Evolutionary conservation across 2,797 vertebrate species (phyloP).

Genomic region (Gambelia wislizenii): DNA sequence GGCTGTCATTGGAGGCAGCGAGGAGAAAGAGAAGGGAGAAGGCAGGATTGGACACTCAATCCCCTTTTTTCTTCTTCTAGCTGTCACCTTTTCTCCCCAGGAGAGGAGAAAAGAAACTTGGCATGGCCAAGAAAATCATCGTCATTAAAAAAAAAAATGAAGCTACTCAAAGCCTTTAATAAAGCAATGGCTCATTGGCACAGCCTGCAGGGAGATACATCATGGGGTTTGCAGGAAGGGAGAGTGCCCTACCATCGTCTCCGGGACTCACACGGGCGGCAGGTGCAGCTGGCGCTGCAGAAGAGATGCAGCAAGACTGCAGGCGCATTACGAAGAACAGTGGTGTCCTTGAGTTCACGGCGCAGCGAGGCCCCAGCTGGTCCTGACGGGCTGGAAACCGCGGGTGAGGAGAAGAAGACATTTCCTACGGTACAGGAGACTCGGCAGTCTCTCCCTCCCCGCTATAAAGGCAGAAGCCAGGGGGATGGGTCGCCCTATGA

Average conservation of each 20-base stretch:
- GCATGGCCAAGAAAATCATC: slow-evolving; percentile 3
- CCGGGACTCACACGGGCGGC: slow-evolving; percentile 42
- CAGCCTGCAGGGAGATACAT: background rate
- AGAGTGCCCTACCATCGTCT: slow-evolving; percentile 18
- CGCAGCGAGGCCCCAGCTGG: background rate
- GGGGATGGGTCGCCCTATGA: background rate
- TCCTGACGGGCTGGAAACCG: background rate
- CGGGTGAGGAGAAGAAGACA: background rate
- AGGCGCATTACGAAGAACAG: slow-evolving; percentile 48
- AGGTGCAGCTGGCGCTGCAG: slow-evolving; percentile 60
- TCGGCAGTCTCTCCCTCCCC: background rate
- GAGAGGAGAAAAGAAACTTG: background rate
- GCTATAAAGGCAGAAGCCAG: too few relatives aligned
- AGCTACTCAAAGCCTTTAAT: background rate
- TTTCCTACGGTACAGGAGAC: too few relatives aligned
- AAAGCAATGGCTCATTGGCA: slow-evolving; percentile 11
- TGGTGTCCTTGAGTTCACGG: slow-evolving; percentile 61
- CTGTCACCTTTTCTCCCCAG: background rate
- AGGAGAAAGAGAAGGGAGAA: background rate
- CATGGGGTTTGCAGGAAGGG: slow-evolving; percentile 22
- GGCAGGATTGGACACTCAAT: background rate
- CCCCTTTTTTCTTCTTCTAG: too few relatives aligned
- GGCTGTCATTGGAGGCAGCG: background rate
- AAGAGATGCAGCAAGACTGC: slow-evolving; percentile 64
- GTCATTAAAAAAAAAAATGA: background rate